Base-by-base conservation (phyloP, 2,888 invertebrate genomes). In the Stratiomys singularior region DNA sequence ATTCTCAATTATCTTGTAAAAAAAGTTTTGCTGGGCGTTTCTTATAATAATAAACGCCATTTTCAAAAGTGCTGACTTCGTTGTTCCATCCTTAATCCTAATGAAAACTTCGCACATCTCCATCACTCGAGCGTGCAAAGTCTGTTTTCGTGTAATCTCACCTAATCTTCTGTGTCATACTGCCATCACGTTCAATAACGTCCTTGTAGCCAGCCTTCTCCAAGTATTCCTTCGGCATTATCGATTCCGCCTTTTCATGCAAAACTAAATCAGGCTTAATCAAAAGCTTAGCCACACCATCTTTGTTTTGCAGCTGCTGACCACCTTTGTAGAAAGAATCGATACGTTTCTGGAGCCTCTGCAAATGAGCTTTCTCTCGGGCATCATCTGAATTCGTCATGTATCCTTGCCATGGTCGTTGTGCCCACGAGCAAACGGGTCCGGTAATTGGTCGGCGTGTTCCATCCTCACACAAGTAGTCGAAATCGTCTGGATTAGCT, bases 361-460 rank as follows among this genome's bases (percentile, higher is more conserved):
- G 83, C 37, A 87, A 79, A n/a, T 84, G 81, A 58, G 84, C 81
- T 0, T 82, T 78, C 3, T 84, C 85, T 21, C 82, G 84, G 0
- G 86, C 85, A 11, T 83, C 81, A 78, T 91, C 91, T 13, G 90
- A 90, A 83, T 93, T 93, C 5, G 91, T 91, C 84, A 94, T 88
- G 82, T 93, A 90, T 13, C 93, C 93, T 83, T 92, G 94, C 94
- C 95, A 95, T n/a, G 95, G 95, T 78, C 95, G 89, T 0, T 93
- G 93, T 0, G 95, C 95, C 95, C 95, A 96, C 0, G 92, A 90
- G 83, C 95, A 96, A 0, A 91, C 88, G 58, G 90, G 90, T 3
- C 89, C 90, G 37, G 89, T 91, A 13, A 94, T 88, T 0, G 93
- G 90, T 0, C 90, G 89, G 82, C 92, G 92, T 5, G 90, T 90